These are phyloP conservation scores for Greenwoodochromis staneri DNA, from an alignment of 2,113 vertebrate genomes.

Conservation along the genomic window DNA sequence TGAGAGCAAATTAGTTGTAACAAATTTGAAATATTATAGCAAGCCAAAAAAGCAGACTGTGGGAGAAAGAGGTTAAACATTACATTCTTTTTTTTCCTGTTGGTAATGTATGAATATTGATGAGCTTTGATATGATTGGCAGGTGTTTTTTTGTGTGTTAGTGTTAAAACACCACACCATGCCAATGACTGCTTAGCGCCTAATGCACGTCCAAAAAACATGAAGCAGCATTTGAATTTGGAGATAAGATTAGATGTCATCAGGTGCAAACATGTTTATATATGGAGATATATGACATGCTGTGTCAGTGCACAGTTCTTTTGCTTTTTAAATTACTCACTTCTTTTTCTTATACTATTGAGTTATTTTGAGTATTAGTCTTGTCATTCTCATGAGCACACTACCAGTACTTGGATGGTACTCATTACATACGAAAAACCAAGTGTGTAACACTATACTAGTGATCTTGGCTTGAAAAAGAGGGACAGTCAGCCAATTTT, in stretches of 20 bases:
- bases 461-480: neutral
- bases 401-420: neutral
- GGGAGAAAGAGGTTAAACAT: neutral
- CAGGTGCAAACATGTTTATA: neutral
- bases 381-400: neutral
- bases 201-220: neutral
- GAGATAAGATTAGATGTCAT: neutral
- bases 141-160: neutral
- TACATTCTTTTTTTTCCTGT: neutral
- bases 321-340: neutral
- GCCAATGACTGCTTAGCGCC: neutral
- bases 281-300: neutral
- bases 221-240: neutral
- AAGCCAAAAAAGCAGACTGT: neutral
- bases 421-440: neutral
- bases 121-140: neutral
- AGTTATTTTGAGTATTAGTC: neutral
- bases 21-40: neutral
- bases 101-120: neutral
- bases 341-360: neutral
- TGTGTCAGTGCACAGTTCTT: neutral
- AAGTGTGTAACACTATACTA: neutral
- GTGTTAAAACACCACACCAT: neutral
- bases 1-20: neutral
- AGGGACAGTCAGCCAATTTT: neutral